A percentile compares a stretch with the other conserved stretches of the same genome.
Conservation (phyloP, 2,797 vertebrate species). For the Cuculus canorus region DNA sequence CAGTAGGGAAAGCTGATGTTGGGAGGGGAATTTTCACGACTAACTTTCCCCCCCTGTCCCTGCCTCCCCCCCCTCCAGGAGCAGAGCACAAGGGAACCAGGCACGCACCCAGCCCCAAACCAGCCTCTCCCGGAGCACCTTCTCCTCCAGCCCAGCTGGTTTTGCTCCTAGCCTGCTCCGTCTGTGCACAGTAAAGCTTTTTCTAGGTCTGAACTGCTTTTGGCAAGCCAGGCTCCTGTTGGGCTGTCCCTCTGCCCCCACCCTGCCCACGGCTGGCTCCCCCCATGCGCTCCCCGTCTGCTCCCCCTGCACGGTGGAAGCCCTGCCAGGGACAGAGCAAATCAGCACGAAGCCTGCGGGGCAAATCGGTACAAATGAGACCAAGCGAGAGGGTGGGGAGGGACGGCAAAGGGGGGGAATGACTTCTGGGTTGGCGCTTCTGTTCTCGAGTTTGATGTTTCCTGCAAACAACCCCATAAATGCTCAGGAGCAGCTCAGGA, state of each 20-base stretch:
- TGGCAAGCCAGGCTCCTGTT: constrained; percentile 53
- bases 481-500: neutral
- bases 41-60: neutral
- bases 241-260: constrained; percentile 21
- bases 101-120: constrained; percentile 31
- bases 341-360: constrained; percentile 63
- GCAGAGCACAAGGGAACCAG: neutral
- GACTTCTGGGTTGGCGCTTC: constrained; percentile 44
- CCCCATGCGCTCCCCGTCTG: constrained; percentile 7
- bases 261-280: constrained; percentile 3
- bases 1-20: neutral
- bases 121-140: constrained; percentile 33
- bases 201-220: constrained; percentile 60
- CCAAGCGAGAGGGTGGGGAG: constrained; percentile 61
- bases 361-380: constrained; percentile 69
- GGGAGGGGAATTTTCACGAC: neutral
- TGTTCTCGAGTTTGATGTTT: constrained; percentile 48
- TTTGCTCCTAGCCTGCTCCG: constrained; percentile 65
- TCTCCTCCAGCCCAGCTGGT: constrained; percentile 60
- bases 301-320: constrained; percentile 29
- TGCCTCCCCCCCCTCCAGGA: neutral
- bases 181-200: constrained; percentile 54
- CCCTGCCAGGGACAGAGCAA: constrained; percentile 66
- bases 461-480: constrained; percentile 42
- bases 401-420: neutral